A percentile compares a stretch with the other conserved stretches of the same genome.
Evolutionary conservation across 2,797 vertebrate genomes (phyloP).

Genomic region (Eleutherodactylus coqui): DNA sequence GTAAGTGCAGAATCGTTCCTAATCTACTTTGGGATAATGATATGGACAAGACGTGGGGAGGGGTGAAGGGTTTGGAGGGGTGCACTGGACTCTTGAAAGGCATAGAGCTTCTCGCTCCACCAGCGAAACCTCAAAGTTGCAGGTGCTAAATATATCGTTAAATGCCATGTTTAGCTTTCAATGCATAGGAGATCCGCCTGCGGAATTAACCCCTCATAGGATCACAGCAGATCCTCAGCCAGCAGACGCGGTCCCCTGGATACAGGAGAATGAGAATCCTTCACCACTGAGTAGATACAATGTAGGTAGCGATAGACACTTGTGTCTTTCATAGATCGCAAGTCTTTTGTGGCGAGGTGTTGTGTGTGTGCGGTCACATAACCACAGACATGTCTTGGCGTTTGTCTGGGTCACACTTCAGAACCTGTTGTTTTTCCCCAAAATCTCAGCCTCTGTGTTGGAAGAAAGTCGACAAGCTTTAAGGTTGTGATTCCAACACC

Average conservation of each 20-base stretch:
- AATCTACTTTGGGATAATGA: conserved; percentile 65
- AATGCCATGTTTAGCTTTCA: conserved; percentile 24
- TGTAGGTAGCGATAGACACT: background rate
- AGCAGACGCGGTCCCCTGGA: background rate
- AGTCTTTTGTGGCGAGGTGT: conserved; percentile 26
- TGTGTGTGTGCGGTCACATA: background rate
- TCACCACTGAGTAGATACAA: background rate
- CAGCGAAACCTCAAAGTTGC: conserved; percentile 71
- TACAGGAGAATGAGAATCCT: background rate
- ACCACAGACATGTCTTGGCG: background rate
- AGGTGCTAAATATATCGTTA: conserved; percentile 57
- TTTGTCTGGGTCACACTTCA: background rate
- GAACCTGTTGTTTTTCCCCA: conserved; percentile 1
- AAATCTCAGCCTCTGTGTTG: background rate
- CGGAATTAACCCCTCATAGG: conserved; percentile 6
- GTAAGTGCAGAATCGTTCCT: conserved; percentile 74
- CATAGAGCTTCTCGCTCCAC: background rate
- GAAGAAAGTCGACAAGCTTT: background rate
- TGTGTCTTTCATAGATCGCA: background rate
- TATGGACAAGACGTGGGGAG: conserved; percentile 40
- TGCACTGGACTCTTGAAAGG: conserved; percentile 20
- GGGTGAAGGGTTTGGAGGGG: background rate
- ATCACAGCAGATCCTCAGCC: background rate
- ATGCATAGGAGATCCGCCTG: conserved; percentile 18
- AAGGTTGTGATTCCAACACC: conserved; percentile 2